Evolutionary conservation across 2,888 invertebrate species (phyloP), one percentile per base, ranked within the genome.

Genomic region (Camptogramma bilineatum): DNA sequence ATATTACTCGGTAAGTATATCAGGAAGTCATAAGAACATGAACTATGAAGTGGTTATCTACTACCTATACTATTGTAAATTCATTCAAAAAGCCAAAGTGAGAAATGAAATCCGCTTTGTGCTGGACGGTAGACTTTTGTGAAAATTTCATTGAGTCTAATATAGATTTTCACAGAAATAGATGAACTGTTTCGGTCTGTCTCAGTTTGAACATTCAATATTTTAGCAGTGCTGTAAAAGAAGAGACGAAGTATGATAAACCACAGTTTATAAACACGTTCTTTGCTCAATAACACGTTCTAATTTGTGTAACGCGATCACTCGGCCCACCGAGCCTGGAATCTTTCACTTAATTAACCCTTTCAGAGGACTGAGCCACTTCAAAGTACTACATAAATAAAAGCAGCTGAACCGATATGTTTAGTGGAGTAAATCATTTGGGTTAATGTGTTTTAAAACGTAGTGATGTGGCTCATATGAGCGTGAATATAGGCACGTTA

Each of bases 281-380:
- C 86, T 87, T 85, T 88, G 87, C 84, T 89, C 90, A 87, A 89
- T 90, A 89, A 86, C 81, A 88, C 85, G 89, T 84, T 86, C 83
- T 90, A 91, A 90, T 90, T 90, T 88, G 86, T 84, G 80, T 88
- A 87, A 90, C 85, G 75, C 79, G 90, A 91, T 91, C 87, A 87
- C 79, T 78, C 86, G 80, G 85, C 70, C 82, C 90, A 83, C 71
- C 79, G 87, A 74, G 73, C 80, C 79, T 81, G 84, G 86, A 88
- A 87, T 87, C 87, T 91, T 85, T 90, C 92, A 81, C 90, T 86
- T 90, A 92, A 91, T 93, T 93, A 92, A 85, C 88, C 86, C 85
- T 88, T 87, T 85, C 88, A 89, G 79, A 73, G 84, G 80, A 80
- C 74, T 87, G 84, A 84, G 71, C 80, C 82, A 84, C 89, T 86